Evolutionary conservation across 2,113 vertebrate species (phyloP), one percentile per base, ranked within the genome.

Genomic region (Megaptera novaeangliae): DNA sequence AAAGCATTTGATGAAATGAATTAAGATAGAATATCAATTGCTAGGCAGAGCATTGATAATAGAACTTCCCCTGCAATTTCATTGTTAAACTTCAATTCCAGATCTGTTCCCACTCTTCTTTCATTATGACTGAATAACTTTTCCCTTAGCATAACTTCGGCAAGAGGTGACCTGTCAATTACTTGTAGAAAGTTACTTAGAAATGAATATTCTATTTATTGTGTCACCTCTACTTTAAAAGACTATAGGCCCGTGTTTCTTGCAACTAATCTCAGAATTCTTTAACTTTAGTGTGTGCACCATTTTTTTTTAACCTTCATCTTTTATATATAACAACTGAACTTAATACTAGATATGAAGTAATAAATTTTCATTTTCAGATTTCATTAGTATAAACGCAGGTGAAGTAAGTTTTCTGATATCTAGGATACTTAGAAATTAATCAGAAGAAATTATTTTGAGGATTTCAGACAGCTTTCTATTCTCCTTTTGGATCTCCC

Each of bases 151-250:
- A 83, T 95, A 14, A 94, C 44, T 95, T 93, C 81, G 71, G 17
- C 69, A 84, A 91, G 72, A 82, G n/a, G 80, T 74, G 75, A 36
- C 44, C 41, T 69, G 75, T 75, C 95, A 91, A 20, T 97, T 0
- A 82, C 83, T 96, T 93, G 63, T 25, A 92, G 18, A 41, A 96
- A 93, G 96, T 97, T 94, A 61, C 77, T 94, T 96, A 66, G 83
- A 94, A 92, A 90, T 85, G 23, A 96, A 94, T 85, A 80, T 95
- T 94, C 93, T 93, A 7, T 74, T 46, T n/a, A 81, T 44, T 57
- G 0, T 93, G 77, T 94, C 29, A 6, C 34, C 23, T 83, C 41
- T 34, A 4, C 66, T 97, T 95, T 78, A 66, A 91, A 95, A 96
- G 68, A 8, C 25, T 80, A 68, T 14, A 92, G 25, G 77, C 31